Evolutionary conservation across 2,113 vertebrate genomes (phyloP).

Genomic region (Pseudorectes ferrugineus): DNA sequence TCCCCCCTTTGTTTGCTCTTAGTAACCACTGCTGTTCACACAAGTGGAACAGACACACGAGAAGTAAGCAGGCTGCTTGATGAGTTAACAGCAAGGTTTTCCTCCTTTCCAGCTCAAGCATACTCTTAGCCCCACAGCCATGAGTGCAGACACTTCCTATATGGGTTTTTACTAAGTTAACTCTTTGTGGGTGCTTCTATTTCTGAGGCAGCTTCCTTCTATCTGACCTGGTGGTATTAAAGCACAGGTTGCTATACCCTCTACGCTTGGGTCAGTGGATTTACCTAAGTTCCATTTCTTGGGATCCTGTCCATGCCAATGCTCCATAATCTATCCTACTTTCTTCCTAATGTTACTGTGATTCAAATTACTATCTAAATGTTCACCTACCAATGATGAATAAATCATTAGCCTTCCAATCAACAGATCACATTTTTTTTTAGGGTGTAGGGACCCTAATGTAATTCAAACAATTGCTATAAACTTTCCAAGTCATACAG

Average conservation of each 20-base stretch:
- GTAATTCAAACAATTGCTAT: background rate
- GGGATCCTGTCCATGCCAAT: background rate
- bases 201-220: background rate
- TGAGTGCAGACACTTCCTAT: background rate
- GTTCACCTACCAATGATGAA: background rate
- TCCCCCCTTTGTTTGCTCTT: background rate
- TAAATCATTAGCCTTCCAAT: background rate
- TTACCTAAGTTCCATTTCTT: background rate
- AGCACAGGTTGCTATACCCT: background rate
- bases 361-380: background rate
- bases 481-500: background rate
- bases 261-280: background rate
- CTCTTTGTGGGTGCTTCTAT: background rate
- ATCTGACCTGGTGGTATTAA: background rate
- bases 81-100: background rate
- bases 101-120: background rate
- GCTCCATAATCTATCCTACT: background rate
- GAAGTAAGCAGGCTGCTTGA: background rate
- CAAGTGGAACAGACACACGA: background rate
- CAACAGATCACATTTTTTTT: background rate
- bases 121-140: background rate
- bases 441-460: background rate
- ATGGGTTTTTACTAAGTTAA: background rate
- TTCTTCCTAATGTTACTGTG: background rate
- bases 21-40: background rate